Base-by-base conservation (phyloP, 2,888 invertebrate species). In the Pristionchus japonicus region DNA sequence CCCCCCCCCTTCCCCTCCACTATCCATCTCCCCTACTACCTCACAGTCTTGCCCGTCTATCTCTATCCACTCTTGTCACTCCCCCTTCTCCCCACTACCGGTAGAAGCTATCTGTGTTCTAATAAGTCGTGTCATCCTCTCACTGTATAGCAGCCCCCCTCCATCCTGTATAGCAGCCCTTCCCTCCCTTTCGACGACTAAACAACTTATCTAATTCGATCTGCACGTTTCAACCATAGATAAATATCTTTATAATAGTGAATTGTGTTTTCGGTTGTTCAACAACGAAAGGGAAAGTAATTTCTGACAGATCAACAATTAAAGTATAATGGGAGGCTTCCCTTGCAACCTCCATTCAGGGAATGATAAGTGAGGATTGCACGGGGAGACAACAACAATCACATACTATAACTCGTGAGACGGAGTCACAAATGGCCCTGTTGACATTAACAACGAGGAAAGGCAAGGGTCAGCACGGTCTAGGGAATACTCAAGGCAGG, bases 281-380 rank as follows among this genome's bases (percentile, higher is more conserved):
- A 74, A 74, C 74, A 74, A 74, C 74, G 40, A 1, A 43, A 43
- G 74, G 74, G 74, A 40, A 74, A 74, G 40, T n/a, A 40, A 74
- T 40, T 43, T 74, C 74, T 74, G 40, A 74, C 74, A 74, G 74
- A 74, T 74, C 74, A 74, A 74, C 74, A 74, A 74, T 74, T 74
- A 74, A 74, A 43, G 74, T 74, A 74, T 34, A 40, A 40, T 31
- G 17, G 15, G 40, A 74, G 74, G 37, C 31, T 67, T 67, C 67
- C 67, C 67, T 74, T n/a, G 74, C 37, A 74, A 74, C 74, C 74
- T 74, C 74, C n/a, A n/a, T 74, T 31, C 11, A 40, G 20, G 40
- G 74, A 43, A 74, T 74, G 74, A n/a, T n/a, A n/a, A 20, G 70
- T 34, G 17, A 7, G 43, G 74, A 74, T 37, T 74, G 40, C 74